phyloP scores from a whole-genome alignment of 2,888 invertebrate species.

The Standfussiana lucernea region DNA sequence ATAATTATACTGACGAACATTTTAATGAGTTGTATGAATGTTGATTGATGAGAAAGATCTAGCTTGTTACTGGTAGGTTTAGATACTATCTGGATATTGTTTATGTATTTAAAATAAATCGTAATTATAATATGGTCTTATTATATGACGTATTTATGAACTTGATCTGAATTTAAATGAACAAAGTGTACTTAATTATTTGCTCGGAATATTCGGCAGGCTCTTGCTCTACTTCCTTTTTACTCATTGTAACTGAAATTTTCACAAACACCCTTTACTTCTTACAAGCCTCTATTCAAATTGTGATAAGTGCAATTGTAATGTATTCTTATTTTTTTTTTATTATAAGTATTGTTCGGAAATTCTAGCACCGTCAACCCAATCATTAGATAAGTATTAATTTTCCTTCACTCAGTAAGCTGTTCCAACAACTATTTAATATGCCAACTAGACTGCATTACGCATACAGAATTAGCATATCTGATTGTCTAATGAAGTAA shows the following conservation, averaged over 20 bases:
- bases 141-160: neutral
- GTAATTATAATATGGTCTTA: neutral
- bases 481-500: conserved; percentile 68
- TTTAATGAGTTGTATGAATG: conserved; percentile 6
- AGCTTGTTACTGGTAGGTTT: neutral
- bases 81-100: neutral
- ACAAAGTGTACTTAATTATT: neutral
- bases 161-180: neutral
- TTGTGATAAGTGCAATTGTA: neutral
- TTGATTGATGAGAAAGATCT: neutral
- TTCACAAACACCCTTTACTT: neutral
- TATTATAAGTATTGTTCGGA: neutral
- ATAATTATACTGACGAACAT: conserved; percentile 7
- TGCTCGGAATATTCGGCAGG: neutral
- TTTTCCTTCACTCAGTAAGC: neutral
- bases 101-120: neutral
- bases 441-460: conserved; percentile 37
- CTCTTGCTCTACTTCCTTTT: neutral
- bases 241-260: too few relatives aligned
- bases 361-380: neutral
- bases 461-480: conserved; percentile 53
- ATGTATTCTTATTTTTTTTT: neutral
- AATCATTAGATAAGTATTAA: neutral
- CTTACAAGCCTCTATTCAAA: neutral
- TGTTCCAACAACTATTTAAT: conserved; percentile 12